Base-by-base conservation (phyloP, 1,140 invertebrate species). In the Ptiloglossa arizonensis region DNA sequence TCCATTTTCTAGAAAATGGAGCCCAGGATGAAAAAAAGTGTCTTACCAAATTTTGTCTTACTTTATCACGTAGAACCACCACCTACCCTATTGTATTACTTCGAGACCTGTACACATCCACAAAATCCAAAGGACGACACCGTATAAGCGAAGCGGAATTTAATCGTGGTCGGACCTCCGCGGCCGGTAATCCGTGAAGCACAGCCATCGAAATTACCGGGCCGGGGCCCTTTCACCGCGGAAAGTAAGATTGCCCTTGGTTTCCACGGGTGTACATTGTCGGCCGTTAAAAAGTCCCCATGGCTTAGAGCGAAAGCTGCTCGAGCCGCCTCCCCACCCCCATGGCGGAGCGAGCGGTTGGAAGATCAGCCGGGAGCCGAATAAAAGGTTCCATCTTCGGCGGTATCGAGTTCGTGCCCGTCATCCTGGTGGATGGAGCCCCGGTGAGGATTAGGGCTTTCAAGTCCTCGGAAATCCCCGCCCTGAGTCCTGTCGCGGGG, bases 381-480 rank as follows among this genome's bases (percentile, higher is more conserved):
- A 72, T 73, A 29, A 54, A 77, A 77, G 44, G 32, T 52, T 60
- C 56, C 35, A 59, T 63, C 48, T 73, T 79, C 29, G 57, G 48
- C 17, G 48, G 48, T 73, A 64, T 79, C 59, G 76, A 48, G 56
- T 5, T 44, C 59, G 29, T 22, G n/a, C n/a, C 32, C 50, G 29
- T 22, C n/a, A n/a, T n/a, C 4, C 59, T 5, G 8, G 8, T 1
- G 38, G 46, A 54, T 68, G 22, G 9, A 41, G 60, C 22, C n/a
- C n/a, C 50, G 17, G 6, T 27, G 24, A 5, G 60, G 76, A 79
- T 79, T 73, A 79, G 19, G 69, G 22, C 29, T 56, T 73, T 79
- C 76, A 22, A 17, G 57, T 78, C 59, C 38, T 64, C 60, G 44
- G 41, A 76, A 68, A 74, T 68, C 73, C 54, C 24, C n/a, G n/a